Conservation (phyloP, 2,888 invertebrate genomes). For the Morpho deidamia region DNA sequence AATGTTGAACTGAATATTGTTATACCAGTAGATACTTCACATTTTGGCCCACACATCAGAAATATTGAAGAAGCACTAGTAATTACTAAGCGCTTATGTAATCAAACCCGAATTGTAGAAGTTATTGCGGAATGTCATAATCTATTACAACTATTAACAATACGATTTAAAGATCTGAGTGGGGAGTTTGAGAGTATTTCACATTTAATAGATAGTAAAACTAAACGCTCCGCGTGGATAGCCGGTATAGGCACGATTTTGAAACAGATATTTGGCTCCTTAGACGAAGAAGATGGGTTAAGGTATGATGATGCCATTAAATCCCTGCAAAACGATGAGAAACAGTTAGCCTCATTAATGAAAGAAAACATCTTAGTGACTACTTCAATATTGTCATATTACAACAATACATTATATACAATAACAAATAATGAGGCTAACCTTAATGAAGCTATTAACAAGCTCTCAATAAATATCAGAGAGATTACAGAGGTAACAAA, state of each 20-base stretch:
- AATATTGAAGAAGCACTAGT: too few relatives aligned
- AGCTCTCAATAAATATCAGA: too few relatives aligned
- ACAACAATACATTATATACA: slow-evolving; percentile 8
- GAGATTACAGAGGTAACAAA: too few relatives aligned
- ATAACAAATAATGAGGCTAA: background rate
- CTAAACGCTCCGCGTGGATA: slow-evolving; percentile 13
- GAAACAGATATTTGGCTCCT: slow-evolving; percentile 31
- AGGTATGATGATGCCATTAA: slow-evolving; percentile 24
- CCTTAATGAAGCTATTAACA: too few relatives aligned
- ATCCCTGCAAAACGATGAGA: slow-evolving; percentile 17
- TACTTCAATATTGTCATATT: slow-evolving; percentile 6
- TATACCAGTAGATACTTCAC: too few relatives aligned
- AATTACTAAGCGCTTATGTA: too few relatives aligned
- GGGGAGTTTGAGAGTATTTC: slow-evolving; percentile 6
- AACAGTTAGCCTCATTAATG: slow-evolving; percentile 13
- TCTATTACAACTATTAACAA: background rate
- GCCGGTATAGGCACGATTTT: slow-evolving; percentile 26
- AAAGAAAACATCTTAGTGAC: slow-evolving; percentile 23
- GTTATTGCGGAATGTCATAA: background rate
- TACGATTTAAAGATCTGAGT: slow-evolving; percentile 3
- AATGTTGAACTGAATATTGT: too few relatives aligned
- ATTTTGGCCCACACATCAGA: too few relatives aligned
- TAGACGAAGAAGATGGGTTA: slow-evolving; percentile 30
- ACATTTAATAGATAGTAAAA: background rate
- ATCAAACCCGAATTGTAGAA: background rate